phyloP scores from a whole-genome alignment of 2,113 vertebrate species.

The Zapornia atra region DNA sequence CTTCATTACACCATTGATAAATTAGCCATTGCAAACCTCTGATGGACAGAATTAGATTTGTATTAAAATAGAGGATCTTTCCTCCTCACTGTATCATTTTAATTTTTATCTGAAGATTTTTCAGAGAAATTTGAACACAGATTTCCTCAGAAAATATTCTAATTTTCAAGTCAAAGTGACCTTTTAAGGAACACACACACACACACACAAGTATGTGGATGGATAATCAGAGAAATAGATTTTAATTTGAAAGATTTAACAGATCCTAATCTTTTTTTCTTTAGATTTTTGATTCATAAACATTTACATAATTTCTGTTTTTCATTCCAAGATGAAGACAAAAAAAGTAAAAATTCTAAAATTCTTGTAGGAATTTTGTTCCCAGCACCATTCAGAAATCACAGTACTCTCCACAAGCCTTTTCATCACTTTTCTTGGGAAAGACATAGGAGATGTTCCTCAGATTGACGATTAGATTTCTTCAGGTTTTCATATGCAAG shows the following conservation, averaged over 20 bases:
- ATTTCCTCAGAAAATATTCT: neutral
- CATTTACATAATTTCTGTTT: neutral
- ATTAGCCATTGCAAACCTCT: neutral
- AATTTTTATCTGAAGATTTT: neutral
- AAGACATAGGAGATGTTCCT: neutral
- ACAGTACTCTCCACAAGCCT: neutral
- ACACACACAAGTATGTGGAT: rapidly evolving
- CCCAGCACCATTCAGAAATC: neutral
- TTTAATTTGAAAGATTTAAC: neutral
- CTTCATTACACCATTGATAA: neutral
- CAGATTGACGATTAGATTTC: neutral
- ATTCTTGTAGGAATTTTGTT: neutral
- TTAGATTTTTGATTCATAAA: neutral
- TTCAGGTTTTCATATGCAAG: neutral
- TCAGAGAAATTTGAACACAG: neutral
- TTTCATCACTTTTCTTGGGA: neutral
- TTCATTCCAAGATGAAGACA: neutral
- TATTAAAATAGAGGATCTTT: neutral
- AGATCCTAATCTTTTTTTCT: neutral
- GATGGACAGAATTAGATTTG: neutral
- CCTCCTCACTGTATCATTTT: neutral
- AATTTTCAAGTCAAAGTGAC: neutral
- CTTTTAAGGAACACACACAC: no score
- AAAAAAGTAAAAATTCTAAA: neutral
- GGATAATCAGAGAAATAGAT: neutral